These are phyloP conservation scores for Drosophila colorata DNA, from an alignment of 2,888 invertebrate genomes.

Conservation along the genomic window DNA sequence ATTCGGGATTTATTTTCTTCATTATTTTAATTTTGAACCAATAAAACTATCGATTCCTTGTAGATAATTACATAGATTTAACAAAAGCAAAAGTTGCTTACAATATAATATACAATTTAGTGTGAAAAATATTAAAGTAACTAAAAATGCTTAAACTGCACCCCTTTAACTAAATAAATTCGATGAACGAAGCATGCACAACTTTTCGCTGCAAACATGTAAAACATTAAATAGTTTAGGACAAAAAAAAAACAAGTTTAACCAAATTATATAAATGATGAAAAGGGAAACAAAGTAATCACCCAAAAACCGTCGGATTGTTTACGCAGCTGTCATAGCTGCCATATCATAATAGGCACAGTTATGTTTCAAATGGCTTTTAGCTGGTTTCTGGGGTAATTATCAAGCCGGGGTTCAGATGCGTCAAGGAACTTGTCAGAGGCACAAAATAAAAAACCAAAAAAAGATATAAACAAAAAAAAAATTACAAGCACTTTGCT, in stretches of 20 bases:
- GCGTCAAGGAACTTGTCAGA: constrained; percentile 42
- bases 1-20: no score
- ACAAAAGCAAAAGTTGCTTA: neutral
- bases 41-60: no score
- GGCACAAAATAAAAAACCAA: constrained; percentile 1
- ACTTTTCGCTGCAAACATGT: neutral
- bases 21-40: no score
- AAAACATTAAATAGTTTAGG: constrained; percentile 17
- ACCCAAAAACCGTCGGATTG: constrained; percentile 22
- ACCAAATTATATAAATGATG: constrained; percentile 47
- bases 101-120: no score
- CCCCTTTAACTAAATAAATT: neutral
- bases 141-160: neutral
- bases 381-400: constrained; percentile 33
- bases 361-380: constrained; percentile 42
- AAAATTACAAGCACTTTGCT: constrained; percentile 51
- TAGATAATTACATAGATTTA: no score
- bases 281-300: constrained; percentile 39
- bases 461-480: neutral
- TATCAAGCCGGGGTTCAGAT: constrained; percentile 19
- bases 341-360: constrained; percentile 33
- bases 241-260: constrained; percentile 31
- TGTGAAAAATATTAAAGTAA: no score
- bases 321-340: constrained; percentile 44
- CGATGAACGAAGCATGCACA: constrained; percentile 6